These are phyloP conservation scores for Lasioglossum lativentre DNA, from an alignment of 2,888 invertebrate genomes.

Conservation along the genomic window DNA sequence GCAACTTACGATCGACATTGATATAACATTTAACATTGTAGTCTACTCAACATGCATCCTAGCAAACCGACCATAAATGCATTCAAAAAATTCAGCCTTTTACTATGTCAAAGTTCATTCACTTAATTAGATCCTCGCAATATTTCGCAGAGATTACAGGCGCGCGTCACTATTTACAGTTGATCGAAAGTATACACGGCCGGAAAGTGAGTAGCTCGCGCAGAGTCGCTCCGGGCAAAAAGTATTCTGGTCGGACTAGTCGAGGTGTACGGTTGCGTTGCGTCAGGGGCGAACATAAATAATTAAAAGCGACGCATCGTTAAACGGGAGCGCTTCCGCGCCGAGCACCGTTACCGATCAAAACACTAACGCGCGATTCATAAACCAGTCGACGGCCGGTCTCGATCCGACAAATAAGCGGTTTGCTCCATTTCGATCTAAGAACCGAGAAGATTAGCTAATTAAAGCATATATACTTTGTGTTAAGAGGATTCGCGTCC, in stretches of 20 bases:
- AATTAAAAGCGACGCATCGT: slow-evolving; percentile 51
- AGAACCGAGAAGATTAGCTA: neutral
- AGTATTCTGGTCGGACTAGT: neutral
- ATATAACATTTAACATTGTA: too few species aligned
- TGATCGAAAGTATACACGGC: neutral
- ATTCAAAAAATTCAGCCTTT: too few species aligned
- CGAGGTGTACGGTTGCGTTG: neutral
- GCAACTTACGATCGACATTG: too few species aligned
- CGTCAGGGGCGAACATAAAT: slow-evolving; percentile 30
- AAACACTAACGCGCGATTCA: slow-evolving; percentile 52
- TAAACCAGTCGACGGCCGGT: neutral
- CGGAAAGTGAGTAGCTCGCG: neutral
- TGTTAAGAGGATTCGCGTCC: neutral
- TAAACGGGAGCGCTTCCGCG: slow-evolving; percentile 76
- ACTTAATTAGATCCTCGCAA: neutral
- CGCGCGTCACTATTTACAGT: neutral
- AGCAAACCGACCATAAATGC: too few species aligned
- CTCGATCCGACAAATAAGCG: slow-evolving; percentile 12
- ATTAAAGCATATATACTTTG: slow-evolving; percentile 24
- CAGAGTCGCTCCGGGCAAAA: neutral
- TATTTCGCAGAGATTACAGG: neutral
- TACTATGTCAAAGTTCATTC: too few species aligned
- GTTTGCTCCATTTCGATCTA: neutral
- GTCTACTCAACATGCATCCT: too few species aligned
- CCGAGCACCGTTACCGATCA: slow-evolving; percentile 75